A percentile compares a stretch with the other conserved stretches of the same genome.
phyloP scores from a whole-genome alignment of 2,797 vertebrate genomes.

The Telmatherina bonti region DNA sequence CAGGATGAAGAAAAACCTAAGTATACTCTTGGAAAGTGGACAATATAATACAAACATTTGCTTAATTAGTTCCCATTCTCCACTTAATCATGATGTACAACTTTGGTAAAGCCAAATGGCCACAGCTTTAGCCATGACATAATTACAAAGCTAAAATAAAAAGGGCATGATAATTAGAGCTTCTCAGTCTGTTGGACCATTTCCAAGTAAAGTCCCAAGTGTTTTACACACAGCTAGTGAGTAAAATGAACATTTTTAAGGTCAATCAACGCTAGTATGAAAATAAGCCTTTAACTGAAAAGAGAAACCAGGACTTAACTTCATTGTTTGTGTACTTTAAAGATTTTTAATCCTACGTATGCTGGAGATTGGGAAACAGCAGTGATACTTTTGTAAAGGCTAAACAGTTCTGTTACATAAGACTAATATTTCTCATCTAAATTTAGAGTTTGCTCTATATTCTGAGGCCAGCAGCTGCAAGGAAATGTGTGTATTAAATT shows the following conservation, averaged over 20 bases:
- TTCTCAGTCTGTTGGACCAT: no score
- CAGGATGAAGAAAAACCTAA: no score
- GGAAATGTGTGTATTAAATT: background rate
- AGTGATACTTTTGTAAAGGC: background rate
- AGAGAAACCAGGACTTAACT: background rate
- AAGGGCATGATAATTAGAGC: background rate
- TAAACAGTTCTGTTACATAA: background rate
- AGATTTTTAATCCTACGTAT: no score
- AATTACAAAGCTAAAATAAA: background rate
- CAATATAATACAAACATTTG: no score
- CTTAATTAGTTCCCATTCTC: no score
- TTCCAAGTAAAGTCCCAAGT: no score
- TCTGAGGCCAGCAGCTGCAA: background rate
- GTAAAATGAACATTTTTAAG: background rate
- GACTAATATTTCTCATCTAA: conserved; percentile 4
- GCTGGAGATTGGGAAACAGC: background rate
- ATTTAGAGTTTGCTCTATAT: background rate
- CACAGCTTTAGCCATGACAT: no score
- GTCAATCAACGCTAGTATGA: background rate
- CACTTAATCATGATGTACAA: no score
- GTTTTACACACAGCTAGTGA: background rate
- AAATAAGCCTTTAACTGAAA: background rate
- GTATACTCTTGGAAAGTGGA: no score
- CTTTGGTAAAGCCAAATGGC: no score
- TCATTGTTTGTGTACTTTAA: background rate